Percentiles rank a stretch among this genome's conserved stretches.
Evolutionary conservation across 2,797 vertebrate species (phyloP).

Genomic region (Oreochromis grahami): DNA sequence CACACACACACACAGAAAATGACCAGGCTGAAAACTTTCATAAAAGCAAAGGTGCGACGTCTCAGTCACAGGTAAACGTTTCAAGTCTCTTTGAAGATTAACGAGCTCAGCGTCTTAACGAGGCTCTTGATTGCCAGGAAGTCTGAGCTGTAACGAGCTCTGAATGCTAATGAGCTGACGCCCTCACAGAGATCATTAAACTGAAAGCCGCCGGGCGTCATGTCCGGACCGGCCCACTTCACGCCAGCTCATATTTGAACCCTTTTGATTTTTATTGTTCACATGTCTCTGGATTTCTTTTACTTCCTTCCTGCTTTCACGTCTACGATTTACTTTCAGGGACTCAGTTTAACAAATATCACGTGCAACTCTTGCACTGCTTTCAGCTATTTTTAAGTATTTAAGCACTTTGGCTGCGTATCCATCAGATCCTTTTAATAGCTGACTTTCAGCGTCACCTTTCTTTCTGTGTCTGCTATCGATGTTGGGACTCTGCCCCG

Average conservation of each 20-base stretch:
- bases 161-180: background rate
- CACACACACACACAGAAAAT: background rate
- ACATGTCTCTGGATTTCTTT: background rate
- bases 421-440: background rate
- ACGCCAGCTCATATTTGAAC: background rate
- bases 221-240: accelerated
- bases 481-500: background rate
- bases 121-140: background rate
- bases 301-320: accelerated
- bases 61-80: background rate
- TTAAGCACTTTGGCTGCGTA: background rate
- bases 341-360: background rate
- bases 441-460: too few species aligned
- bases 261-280: background rate
- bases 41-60: background rate
- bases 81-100: background rate
- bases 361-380: background rate
- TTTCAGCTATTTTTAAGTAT: background rate
- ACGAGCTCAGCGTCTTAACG: background rate
- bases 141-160: background rate
- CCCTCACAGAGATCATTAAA: background rate
- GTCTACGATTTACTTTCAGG: background rate
- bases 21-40: background rate
- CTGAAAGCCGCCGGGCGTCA: background rate
- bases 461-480: background rate